phyloP scores from a whole-genome alignment of 37 sponge, comb jelly and placozoan genomes.

The Aplysina aerophoba region DNA sequence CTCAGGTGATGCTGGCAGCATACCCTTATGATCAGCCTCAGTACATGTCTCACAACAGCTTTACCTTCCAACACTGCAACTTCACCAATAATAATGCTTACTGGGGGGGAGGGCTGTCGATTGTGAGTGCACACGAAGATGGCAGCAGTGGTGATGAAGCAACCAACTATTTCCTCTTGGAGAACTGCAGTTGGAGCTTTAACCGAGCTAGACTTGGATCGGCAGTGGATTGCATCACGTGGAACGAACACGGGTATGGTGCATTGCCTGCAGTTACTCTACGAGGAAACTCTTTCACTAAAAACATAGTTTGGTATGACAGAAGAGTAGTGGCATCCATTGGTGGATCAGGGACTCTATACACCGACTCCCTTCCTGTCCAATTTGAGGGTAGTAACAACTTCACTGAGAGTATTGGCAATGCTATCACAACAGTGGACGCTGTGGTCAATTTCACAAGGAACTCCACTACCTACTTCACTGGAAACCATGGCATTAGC shows the following conservation, averaged over 20 bases:
- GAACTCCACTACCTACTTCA: neutral
- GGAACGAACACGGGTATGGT: neutral
- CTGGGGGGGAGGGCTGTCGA: constrained; percentile 23
- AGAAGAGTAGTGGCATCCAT: neutral
- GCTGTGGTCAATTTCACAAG: neutral
- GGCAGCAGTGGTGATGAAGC: neutral
- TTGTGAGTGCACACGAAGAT: constrained; percentile 3
- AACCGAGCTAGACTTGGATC: neutral
- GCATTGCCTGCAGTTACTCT: neutral
- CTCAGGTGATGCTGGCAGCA: constrained; percentile 10
- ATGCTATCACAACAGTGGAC: neutral
- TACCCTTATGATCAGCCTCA: neutral
- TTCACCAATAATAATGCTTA: constrained; percentile 4
- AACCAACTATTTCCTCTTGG: neutral
- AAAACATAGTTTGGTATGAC: neutral
- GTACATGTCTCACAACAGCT: neutral
- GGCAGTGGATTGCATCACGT: neutral
- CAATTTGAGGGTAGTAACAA: neutral
- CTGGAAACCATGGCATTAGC: neutral
- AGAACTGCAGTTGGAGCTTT: neutral
- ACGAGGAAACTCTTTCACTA: neutral
- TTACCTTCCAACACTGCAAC: neutral
- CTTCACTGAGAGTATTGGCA: neutral
- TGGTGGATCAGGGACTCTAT: neutral
- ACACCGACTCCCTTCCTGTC: neutral